Base-by-base conservation (phyloP, 37 sponge, comb jelly and placozoan genomes). In the Beroe forskalii region DNA sequence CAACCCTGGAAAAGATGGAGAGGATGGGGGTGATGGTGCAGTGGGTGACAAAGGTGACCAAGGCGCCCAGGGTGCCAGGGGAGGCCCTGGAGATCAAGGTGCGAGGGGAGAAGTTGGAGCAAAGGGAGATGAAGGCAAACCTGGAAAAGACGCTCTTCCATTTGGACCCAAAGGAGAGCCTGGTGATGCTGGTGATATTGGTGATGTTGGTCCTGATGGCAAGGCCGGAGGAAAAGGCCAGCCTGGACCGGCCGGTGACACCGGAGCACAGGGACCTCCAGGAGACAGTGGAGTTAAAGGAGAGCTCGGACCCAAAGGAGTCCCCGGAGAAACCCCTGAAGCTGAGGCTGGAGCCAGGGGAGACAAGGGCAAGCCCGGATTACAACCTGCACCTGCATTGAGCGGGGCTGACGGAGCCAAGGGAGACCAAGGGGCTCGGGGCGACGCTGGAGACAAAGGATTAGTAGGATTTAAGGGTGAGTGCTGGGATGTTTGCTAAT, bases 191-290 rank as follows among this genome's bases (percentile, higher is more conserved):
- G 86, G 86, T 44, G 86, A 39, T 3, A 27, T 23, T 25, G 86
- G 86, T 20, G 86, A 22, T 22, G 40, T 67, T 23, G 94, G 94
- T 62, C 40, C n/a, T 27, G 36, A 44, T 24, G 94, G 94, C 1
- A 32, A 63, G 0, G 90, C 89, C 30, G 94, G 93, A 61, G 60
- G 27, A 35, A 40, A 61, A 1, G 93, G 93, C 0, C 8, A 32
- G 6, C 37, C 62, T 38, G 92, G 92, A 30, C 30, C 43, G 0
- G 44, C 91, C 32, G 91, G 91, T 33, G 39, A 30, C 32, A 32
- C 44, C 0, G 93, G 93, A 22, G 62, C 41, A 24, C 14, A 48
- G 17, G 92, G 90, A 25, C 48, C 42, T 37, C 22, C 2, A 27
- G 89, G 89, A 28, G 37, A n/a, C 24, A 31, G 36, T 55, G 91